These are phyloP conservation scores for Papilio machaon DNA, from an alignment of 1,140 invertebrate species.

Conservation along the genomic window DNA sequence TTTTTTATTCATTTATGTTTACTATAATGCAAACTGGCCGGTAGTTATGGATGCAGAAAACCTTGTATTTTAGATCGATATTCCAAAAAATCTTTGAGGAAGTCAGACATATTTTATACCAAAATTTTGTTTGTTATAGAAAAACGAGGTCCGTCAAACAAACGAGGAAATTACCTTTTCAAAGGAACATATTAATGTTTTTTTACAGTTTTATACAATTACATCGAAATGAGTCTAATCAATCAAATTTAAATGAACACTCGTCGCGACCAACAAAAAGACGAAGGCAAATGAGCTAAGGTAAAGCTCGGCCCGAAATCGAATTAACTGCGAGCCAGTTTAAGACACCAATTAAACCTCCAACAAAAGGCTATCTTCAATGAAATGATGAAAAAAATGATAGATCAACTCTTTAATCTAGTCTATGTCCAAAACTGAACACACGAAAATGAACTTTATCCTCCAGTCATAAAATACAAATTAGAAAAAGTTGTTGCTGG, in stretches of 20 bases:
- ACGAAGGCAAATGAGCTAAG: slow-evolving; percentile 72
- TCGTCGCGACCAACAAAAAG: slow-evolving; percentile 61
- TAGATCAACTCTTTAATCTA: slow-evolving; percentile 80
- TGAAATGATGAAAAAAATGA: slow-evolving; percentile 76
- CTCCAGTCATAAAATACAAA: slow-evolving; percentile 40
- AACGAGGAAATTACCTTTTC: slow-evolving; percentile 7
- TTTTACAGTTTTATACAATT: slow-evolving; percentile 44
- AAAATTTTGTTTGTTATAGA: neutral
- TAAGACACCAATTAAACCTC: slow-evolving; percentile 80
- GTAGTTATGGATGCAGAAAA: neutral
- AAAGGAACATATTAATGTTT: slow-evolving; percentile 22
- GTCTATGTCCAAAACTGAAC: slow-evolving; percentile 59
- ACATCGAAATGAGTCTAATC: slow-evolving; percentile 67
- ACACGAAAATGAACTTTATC: slow-evolving; percentile 50
- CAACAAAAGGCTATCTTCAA: slow-evolving; percentile 79
- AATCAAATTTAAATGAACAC: slow-evolving; percentile 79
- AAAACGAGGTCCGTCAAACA: neutral
- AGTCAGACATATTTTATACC: neutral
- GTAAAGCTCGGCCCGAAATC: slow-evolving; percentile 66
- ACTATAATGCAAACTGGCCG: neutral
- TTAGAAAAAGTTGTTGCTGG: slow-evolving; percentile 25
- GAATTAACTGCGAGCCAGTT: slow-evolving; percentile 77
- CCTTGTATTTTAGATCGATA: neutral
- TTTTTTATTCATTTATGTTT: neutral
- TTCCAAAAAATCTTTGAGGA: neutral